Base-by-base conservation (phyloP, 1,140 invertebrate species). In the Zaprionus africanus region DNA sequence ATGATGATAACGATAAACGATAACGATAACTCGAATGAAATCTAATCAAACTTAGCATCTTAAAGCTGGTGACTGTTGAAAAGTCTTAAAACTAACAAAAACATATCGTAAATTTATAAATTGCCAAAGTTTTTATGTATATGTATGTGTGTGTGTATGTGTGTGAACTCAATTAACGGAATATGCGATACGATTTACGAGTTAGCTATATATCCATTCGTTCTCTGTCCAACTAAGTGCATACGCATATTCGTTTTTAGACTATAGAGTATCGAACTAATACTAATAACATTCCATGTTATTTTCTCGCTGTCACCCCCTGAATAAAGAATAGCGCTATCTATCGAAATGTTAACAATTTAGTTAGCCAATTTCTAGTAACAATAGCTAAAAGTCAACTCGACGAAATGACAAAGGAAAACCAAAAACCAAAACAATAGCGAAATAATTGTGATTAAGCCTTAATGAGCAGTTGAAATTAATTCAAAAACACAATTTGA, bases 31-130 rank as follows among this genome's bases (percentile, higher is more conserved):
- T 67, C 54, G 24, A 71, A 63, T 43, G 53, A 54, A 67, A 80
- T 74, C 62, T 76, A 87, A 88, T 86, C 82, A 86, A 86, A 86
- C 43, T 53, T 82, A 85, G 82, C 19, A 82, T 79, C 75, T 79
- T 68, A 56, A 82, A 79, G 66, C 77, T 87, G 84, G 84, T 85
- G 85, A 90, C 85, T 90, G 86, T 90, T 81, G 66, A 81, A 85
- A 90, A 81, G 85, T 90, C 85, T 90, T 90, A 90, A 90, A 90
- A 90, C 85, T 90, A 90, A 90, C 85, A 90, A 79, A 90, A 90
- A 90, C 85, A 90, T 90, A 90, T 90, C 85, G 85, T 90, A 90
- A 81, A 90, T 90, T 90, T 90, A 90, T 90, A 90, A 90, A 90
- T 90, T 90, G 85, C 85, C 85, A 90, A 90, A 90, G 82, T 90